Evolutionary conservation across 2,113 vertebrate genomes (phyloP), one percentile per base, ranked within the genome.

Genomic region (Ophthalmolycus amberensis): DNA sequence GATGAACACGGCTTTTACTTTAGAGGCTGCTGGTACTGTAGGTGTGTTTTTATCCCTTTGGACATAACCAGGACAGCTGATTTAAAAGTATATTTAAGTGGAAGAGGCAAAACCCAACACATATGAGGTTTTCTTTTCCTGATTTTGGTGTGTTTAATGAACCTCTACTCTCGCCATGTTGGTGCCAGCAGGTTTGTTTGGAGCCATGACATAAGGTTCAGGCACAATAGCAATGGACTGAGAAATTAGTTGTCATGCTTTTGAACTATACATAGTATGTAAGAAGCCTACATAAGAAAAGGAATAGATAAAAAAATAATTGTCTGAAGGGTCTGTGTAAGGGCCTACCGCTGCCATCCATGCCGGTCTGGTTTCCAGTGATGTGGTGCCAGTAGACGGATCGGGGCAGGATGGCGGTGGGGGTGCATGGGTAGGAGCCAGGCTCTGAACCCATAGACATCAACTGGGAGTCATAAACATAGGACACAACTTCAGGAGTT

Each of bases 341-440:
- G 89, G 95, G 94, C 94, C 92, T 94, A 98, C 97, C 95, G 46
- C 90, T 96, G 84, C 94, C 83, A 32, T 98, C 97, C 0, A 95
- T 87, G 34, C 95, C 94, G 25, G 92, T 95, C 91, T 97, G 97
- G 68, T 95, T 97, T 70, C 97, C 97, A 0, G 97, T 97, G 87
- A 99, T 99, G 88, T 99, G 98, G 89, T 99, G 98, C 98, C 98
- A 99, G 94, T 99, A 99, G 66, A 97, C 97, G 0, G 97, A 99
- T 67, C 97, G 96, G 42, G 98, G 98, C 84, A 99, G 94, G 94
- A 99, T 98, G 90, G 97, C 96, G 0, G 97, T 97, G 58, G 97
- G 97, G 0, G 97, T 97, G 84, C 97, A 99, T 66, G 97, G 97
- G 76, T 97, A 98, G 10, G 97, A 98, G 73, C 95, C 94, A 1